Percentiles rank a stretch among this genome's conserved stretches.
phyloP scores from a whole-genome alignment of 2,888 invertebrate species.

The Mycalesis mineus region DNA sequence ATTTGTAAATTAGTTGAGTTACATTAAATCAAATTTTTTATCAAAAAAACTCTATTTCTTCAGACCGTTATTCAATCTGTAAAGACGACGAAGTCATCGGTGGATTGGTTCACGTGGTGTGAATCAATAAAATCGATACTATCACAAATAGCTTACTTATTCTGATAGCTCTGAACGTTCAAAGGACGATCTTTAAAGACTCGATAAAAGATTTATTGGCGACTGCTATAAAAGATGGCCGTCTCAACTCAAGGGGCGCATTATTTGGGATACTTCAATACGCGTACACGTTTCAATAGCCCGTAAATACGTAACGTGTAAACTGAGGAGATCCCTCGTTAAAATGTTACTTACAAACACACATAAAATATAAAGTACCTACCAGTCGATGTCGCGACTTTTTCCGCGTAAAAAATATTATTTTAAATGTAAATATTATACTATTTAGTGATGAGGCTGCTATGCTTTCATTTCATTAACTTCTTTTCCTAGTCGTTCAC shows the following conservation, averaged over 20 bases:
- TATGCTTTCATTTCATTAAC: too few species aligned
- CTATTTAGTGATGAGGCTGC: too few species aligned
- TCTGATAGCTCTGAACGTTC: neutral
- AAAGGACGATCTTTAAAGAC: neutral
- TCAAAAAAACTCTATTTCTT: too few species aligned
- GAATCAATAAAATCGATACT: neutral
- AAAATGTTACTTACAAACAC: neutral
- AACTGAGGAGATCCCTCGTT: conserved; percentile 5
- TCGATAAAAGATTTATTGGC: conserved; percentile 22
- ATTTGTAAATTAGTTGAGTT: too few species aligned
- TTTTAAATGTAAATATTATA: too few species aligned
- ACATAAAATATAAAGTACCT: neutral
- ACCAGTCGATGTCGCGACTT: neutral
- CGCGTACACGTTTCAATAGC: neutral
- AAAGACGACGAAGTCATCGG: too few species aligned
- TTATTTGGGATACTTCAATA: conserved; percentile 19
- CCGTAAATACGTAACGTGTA: conserved; percentile 7
- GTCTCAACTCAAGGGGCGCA: conserved; percentile 10
- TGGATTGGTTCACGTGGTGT: neutral
- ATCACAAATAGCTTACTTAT: neutral
- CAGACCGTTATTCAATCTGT: too few species aligned
- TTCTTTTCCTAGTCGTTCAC: too few species aligned
- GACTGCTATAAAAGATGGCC: conserved; percentile 13
- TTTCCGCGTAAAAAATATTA: too few species aligned
- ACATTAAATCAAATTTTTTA: too few species aligned